Evolutionary conservation across 2,888 invertebrate species (phyloP).

Genomic region (Hemicrepidius hirtus): DNA sequence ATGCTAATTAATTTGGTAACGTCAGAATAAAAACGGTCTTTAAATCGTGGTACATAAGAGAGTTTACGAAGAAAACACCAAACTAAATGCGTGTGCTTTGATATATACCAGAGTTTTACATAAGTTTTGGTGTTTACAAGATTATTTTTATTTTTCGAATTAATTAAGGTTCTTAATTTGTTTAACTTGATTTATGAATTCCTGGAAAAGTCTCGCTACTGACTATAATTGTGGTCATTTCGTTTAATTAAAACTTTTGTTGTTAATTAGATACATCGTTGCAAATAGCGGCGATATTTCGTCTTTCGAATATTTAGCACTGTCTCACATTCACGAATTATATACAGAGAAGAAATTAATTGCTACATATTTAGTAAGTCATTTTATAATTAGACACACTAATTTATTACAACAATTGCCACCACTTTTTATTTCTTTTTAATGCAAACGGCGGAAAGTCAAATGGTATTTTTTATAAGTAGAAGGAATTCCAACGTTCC

Average conservation of each 20-base stretch:
- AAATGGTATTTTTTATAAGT: slow-evolving; percentile 2
- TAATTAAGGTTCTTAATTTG: slow-evolving; percentile 44
- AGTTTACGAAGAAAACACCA: slow-evolving; percentile 1
- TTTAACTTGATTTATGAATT: slow-evolving; percentile 35
- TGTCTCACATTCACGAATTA: slow-evolving; percentile 18
- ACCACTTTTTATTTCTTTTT: neutral
- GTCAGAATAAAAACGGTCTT: slow-evolving; percentile 42
- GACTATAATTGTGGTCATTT: slow-evolving; percentile 35
- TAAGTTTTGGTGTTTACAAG: slow-evolving; percentile 49
- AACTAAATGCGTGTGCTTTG: slow-evolving; percentile 40
- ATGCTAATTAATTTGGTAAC: slow-evolving; percentile 51
- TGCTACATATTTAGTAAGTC: slow-evolving; percentile 19
- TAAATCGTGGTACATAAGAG: slow-evolving; percentile 38
- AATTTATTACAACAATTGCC: slow-evolving; percentile 24
- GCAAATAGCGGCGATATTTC: slow-evolving; percentile 12
- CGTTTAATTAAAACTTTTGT: slow-evolving; percentile 30
- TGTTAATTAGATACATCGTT: slow-evolving; percentile 22
- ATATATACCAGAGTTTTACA: slow-evolving; percentile 43
- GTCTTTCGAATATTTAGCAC: slow-evolving; percentile 11
- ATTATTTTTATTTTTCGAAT: slow-evolving; percentile 48
- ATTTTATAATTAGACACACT: slow-evolving; percentile 26
- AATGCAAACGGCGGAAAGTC: slow-evolving; percentile 17
- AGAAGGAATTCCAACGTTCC: neutral
- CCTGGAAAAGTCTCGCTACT: slow-evolving; percentile 26
- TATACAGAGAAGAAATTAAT: neutral